Evolutionary conservation across 2,888 invertebrate species (phyloP), one percentile per base, ranked within the genome.

Genomic region (Hypomecis atomaria): DNA sequence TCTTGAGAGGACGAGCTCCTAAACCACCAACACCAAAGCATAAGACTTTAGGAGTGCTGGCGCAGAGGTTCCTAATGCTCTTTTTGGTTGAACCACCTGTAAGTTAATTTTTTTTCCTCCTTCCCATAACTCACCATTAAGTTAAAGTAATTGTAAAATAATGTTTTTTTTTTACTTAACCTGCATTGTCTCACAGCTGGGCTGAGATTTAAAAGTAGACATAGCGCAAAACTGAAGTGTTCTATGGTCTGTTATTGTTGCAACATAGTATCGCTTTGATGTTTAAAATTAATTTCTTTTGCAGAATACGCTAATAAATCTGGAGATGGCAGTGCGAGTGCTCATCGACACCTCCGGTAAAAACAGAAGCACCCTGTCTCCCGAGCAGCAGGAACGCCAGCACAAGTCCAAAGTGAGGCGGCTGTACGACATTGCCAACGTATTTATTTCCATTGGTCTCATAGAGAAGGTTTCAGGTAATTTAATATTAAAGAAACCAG

Each of bases 361-460:
- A 72, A 94, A 92, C 66, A 94, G 94, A 78, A 84, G 89, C 33
- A 85, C 88, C 62, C 84, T 93, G 43, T 93, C 94, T 33, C 92
- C 91, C 0, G 91, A 93, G 72, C 92, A 92, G 74, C 84, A 86
- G 68, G 93, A 93, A 70, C 92, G 94, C 33, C 93, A 94, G 74
- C 93, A 94, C 85, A 93, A 94, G 89, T 95, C 95, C 38, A 95
- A 95, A 91, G 95, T 95, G 67, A 93, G 96, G 66, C 93, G 96
- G 71, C 91, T 96, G 38, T 96, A 96, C 85, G 96, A 96, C 83
- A 96, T 96, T 75, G 96, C 96, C 65, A 96, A 96, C 86, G 96
- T 96, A 71, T 93, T 96, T 75, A 95, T 95, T 71, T 96, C 96
- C 66, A 94, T 96, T 82, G 94, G 95, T 74, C 93, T 96, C 71